Evolutionary conservation across 2,797 vertebrate species (phyloP), one percentile per base, ranked within the genome.

Genomic region (Notolabrus celidotus): DNA sequence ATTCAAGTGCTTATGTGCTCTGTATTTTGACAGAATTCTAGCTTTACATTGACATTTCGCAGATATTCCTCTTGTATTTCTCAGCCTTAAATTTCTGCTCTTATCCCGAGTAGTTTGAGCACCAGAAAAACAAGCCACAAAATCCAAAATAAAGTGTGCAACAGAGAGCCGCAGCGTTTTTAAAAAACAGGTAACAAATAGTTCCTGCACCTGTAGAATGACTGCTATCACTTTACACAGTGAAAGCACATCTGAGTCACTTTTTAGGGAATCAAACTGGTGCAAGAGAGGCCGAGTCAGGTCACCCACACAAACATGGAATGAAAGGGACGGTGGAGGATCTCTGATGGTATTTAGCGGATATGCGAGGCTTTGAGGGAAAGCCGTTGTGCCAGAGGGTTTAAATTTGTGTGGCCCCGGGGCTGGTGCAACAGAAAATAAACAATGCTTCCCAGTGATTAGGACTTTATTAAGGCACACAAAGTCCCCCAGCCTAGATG

Each of bases 381-480:
- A 90, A 89, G 86, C 87, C 78, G 27, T 74, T 67, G 58, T 55
- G 74, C 83, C 79, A 79, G 63, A 80, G 82, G 86, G 86, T 92
- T 93, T 89, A 80, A 74, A 83, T 92, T 77, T 90, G 90, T 91
- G 91, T 90, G 91, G 86, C 88, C 83, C 79, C 55, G 31, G 84
- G 85, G 91, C 87, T 85, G 77, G 74, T 86, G 87, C 84, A 85
- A 89, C 87, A 87, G 81, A 92, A 91, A 92, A 92, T 82, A 93
- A 94, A 94, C 92, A 92, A 81, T 75, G 75, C 83, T 68, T 90
- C 76, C 59, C 74, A 84, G 85, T 90, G 91, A 92, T 92, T 88
- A 84, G 80, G 86, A 89, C 85, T 91, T 93, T 89, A 90, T 88
- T 85, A 85, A 87, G 86, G 82, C 84, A 62, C 83, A 81, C 72